Evolutionary conservation across 2,888 invertebrate genomes (phyloP).

Genomic region (Salpingus planirostris): DNA sequence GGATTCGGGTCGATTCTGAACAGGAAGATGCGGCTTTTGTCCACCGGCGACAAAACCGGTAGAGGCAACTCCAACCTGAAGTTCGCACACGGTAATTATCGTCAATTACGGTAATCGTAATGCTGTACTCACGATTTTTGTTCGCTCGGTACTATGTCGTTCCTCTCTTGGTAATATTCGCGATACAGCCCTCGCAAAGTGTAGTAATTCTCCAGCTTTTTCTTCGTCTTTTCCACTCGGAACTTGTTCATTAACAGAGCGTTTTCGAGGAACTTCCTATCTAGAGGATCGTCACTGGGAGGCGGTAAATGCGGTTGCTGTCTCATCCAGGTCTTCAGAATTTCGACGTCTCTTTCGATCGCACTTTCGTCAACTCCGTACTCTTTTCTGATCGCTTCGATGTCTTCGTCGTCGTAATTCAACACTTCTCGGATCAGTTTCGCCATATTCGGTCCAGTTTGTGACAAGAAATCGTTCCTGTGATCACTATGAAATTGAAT

Average conservation of each 20-base stretch:
- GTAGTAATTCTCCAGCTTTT: constrained; percentile 9
- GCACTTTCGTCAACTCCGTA: neutral
- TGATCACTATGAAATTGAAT: too few relatives aligned
- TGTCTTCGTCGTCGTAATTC: constrained; percentile 4
- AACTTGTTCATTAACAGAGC: constrained; percentile 10
- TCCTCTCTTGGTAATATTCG: neutral
- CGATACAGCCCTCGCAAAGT: constrained; percentile 2
- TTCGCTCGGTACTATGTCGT: neutral
- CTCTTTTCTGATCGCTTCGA: constrained; percentile 1
- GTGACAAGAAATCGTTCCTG: too few relatives aligned
- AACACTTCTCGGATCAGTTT: too few relatives aligned
- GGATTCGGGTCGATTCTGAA: too few relatives aligned
- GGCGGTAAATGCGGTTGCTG: constrained; percentile 3
- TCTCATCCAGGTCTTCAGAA: neutral
- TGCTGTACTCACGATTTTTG: too few relatives aligned
- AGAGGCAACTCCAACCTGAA: too few relatives aligned
- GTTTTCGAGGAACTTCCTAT: constrained; percentile 5
- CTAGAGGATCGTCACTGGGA: constrained; percentile 1
- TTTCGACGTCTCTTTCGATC: constrained; percentile 2
- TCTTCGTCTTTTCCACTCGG: constrained; percentile 8
- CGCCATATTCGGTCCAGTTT: too few relatives aligned
- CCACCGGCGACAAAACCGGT: neutral
- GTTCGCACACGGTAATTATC: too few relatives aligned
- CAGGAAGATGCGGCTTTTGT: neutral
- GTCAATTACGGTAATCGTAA: too few relatives aligned